Percentiles rank a stretch among this genome's conserved stretches.
These are phyloP conservation scores for Coptodon rendalli DNA, from an alignment of 2,113 vertebrate species.

Conservation along the genomic window DNA sequence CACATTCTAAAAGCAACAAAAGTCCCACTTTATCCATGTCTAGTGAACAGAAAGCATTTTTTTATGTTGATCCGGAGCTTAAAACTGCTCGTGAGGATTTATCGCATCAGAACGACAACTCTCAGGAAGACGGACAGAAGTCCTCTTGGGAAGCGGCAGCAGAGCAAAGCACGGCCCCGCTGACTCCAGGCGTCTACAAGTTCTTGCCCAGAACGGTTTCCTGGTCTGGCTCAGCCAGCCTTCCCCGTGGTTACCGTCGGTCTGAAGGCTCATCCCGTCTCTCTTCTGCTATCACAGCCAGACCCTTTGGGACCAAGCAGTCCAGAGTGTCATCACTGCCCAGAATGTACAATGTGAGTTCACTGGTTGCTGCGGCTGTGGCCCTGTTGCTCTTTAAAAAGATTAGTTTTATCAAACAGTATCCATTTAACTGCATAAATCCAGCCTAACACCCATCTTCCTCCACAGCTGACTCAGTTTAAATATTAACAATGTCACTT, in stretches of 20 bases:
- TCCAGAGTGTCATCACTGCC: constrained; percentile 80
- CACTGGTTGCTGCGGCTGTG: neutral
- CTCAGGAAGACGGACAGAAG: neutral
- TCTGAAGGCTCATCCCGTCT: constrained; percentile 79
- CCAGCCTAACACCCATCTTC: neutral
- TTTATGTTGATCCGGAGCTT: neutral
- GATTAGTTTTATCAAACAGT: neutral
- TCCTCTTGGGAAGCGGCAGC: neutral
- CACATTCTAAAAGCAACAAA: neutral
- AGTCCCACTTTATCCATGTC: neutral
- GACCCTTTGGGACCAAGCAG: constrained; percentile 83
- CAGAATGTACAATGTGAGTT: constrained; percentile 80
- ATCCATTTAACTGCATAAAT: neutral
- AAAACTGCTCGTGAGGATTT: neutral
- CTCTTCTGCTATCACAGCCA: constrained; percentile 85
- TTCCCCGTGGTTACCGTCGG: constrained; percentile 87
- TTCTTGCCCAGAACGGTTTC: constrained; percentile 13
- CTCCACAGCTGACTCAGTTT: neutral
- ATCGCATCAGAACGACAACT: neutral
- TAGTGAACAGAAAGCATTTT: neutral
- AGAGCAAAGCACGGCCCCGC: neutral
- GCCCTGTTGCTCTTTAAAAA: neutral
- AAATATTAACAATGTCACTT: neutral
- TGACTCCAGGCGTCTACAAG: neutral
- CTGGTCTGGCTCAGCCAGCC: constrained; percentile 73